Conservation (phyloP, 2,113 vertebrate genomes). For the Paracanthobrama guichenoti region DNA sequence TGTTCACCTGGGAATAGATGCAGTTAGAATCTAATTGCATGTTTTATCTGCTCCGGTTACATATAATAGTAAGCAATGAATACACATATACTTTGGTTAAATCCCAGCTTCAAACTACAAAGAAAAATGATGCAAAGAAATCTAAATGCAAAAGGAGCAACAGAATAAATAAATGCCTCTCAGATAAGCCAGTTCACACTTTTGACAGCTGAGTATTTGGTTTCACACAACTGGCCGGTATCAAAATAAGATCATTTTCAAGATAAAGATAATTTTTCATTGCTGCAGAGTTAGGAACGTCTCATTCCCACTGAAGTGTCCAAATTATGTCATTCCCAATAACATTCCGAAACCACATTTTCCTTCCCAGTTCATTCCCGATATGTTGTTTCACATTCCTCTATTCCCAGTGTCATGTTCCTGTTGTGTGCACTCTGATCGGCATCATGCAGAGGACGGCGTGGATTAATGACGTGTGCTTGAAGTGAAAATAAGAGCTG, state of each 20-base stretch:
- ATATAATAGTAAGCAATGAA: neutral
- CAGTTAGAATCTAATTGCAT: neutral
- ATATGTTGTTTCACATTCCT: slow-evolving; percentile 21
- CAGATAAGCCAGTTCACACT: neutral
- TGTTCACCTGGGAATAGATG: neutral
- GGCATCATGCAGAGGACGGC: neutral
- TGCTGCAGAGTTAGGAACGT: neutral
- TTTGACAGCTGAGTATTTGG: slow-evolving; percentile 16
- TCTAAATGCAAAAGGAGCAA: neutral
- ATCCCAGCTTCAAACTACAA: neutral
- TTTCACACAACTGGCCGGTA: slow-evolving; percentile 24
- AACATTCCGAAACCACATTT: slow-evolving; percentile 25
- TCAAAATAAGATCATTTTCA: slow-evolving; percentile 40
- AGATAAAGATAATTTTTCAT: slow-evolving; percentile 28
- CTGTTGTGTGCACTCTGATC: neutral
- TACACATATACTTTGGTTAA: too few species aligned
- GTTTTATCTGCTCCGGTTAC: neutral
- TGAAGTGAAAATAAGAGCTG: neutral
- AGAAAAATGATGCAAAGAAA: neutral
- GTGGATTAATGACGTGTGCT: slow-evolving; percentile 27
- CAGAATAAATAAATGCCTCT: neutral
- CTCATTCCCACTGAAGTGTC: slow-evolving; percentile 25
- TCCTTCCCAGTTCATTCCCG: neutral
- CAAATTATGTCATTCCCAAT: slow-evolving; percentile 35
- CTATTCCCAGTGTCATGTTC: neutral